Evolutionary conservation across 2,113 vertebrate genomes (phyloP), one percentile per base, ranked within the genome.

Genomic region (Bolborhynchus lineola): DNA sequence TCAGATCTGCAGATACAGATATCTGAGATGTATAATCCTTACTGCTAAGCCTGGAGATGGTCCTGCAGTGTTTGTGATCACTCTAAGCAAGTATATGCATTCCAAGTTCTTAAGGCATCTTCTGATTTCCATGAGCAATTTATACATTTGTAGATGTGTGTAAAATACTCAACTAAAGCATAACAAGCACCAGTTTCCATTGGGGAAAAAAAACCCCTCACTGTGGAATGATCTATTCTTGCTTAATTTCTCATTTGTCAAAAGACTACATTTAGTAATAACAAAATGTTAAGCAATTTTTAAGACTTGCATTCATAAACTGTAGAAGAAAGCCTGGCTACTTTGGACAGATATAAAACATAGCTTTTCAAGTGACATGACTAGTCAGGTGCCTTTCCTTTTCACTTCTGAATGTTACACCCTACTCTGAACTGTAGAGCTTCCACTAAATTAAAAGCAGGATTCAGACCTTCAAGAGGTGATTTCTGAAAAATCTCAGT

Each of bases 191-290:
- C 37, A 24, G 88, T 72, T 86, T 80, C 44, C 70, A 52, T n/a
- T 13, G 25, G 10, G 55, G 29, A 7, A 35, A 77, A 87, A 79
- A 70, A 72, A 70, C 0, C 25, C 0, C 28, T 82, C 82, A n/a
- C 39, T 57, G 67, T 69, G 75, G 84, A 89, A 82, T 42, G 62
- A 95, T 92, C 84, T 70, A 79, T 94, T 85, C 85, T 82, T 90
- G 82, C 44, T 94, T 95, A 88, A 19, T 10, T 37, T 57, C 84
- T 92, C 87, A 69, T 93, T 91, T 93, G 83, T 92, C 94, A 97
- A 75, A 82, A 82, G 60, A 19, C 42, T 86, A 81, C 86, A 84
- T 79, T 89, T 92, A 93, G 68, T 55, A 89, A 60, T 68, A 93
- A 93, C 74, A 82, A 59, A 71, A 95, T 59, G 57, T 95, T 71